Conservation (phyloP, 2,888 invertebrate genomes). For the Sphaerophoria taeniata region DNA sequence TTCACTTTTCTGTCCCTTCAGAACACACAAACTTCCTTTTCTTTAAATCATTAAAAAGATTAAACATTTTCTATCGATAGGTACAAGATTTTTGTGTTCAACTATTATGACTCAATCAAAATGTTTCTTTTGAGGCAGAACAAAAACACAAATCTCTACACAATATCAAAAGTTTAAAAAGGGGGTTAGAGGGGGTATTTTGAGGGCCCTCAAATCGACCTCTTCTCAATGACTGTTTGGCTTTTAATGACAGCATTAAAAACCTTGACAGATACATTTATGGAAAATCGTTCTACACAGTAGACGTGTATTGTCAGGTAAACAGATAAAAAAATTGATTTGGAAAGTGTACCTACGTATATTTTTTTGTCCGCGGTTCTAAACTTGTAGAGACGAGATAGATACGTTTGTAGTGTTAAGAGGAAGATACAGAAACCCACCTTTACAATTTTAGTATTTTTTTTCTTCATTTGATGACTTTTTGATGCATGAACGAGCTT, state of each 20-base stretch:
- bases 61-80: constrained; percentile 48
- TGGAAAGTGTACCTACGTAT: constrained; percentile 38
- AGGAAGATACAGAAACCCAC: neutral
- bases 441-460: neutral
- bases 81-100: constrained; percentile 29
- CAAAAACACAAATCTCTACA: neutral
- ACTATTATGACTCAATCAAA: constrained; percentile 36
- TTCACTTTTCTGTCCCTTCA: neutral
- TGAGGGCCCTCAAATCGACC: constrained; percentile 10
- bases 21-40: constrained; percentile 18
- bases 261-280: constrained; percentile 69
- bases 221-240: constrained; percentile 50
- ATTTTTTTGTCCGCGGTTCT: constrained; percentile 7
- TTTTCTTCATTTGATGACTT: constrained; percentile 3
- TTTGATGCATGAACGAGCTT: constrained; percentile 41
- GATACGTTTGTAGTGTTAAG: constrained; percentile 1
- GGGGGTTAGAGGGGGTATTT: constrained; percentile 1
- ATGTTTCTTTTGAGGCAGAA: constrained; percentile 36
- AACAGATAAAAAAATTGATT: constrained; percentile 8
- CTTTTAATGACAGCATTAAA: constrained; percentile 62
- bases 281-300: constrained; percentile 41
- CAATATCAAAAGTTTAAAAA: neutral
- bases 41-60: constrained; percentile 50
- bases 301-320: neutral
- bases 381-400: neutral